Evolutionary conservation across 2,113 vertebrate genomes (phyloP).

Genomic region (Tinamus guttatus): DNA sequence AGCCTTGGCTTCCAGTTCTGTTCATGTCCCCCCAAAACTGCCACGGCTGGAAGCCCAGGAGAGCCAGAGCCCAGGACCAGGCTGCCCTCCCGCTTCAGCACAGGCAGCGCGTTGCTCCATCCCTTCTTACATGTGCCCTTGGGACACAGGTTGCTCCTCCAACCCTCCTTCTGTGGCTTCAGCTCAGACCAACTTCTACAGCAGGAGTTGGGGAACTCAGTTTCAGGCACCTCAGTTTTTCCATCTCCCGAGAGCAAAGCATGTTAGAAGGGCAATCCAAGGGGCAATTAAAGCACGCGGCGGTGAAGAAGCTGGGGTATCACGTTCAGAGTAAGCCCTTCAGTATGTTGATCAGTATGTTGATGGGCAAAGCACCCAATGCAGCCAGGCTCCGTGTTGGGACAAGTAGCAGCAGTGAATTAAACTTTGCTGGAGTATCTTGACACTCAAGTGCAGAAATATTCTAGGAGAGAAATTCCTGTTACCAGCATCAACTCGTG

Average conservation of each 20-base stretch:
- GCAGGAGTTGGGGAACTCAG: not conserved
- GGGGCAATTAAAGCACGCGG: not conserved
- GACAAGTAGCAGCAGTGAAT: accelerated
- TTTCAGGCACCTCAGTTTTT: not conserved
- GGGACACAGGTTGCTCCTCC: not conserved
- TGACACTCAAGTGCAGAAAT: not conserved
- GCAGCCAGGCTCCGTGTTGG: not conserved
- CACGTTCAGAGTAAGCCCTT: not conserved
- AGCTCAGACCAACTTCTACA: not conserved
- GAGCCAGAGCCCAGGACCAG: not conserved
- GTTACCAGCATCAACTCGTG: not conserved
- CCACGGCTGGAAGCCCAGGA: not conserved
- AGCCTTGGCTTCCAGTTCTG: not conserved
- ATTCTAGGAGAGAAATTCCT: not conserved
- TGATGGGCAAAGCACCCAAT: too few species aligned
- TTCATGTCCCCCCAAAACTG: not conserved
- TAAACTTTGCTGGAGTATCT: not conserved
- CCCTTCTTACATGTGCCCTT: not conserved
- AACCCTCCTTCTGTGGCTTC: not conserved
- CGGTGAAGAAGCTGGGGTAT: not conserved
- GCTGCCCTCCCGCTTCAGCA: not conserved
- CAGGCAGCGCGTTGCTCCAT: too few species aligned
- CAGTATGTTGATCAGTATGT: not conserved
- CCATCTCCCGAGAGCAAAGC: not conserved
- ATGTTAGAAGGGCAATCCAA: accelerated